Base-by-base conservation (phyloP, 2,797 vertebrate genomes). In the Rhinella marina region DNA sequence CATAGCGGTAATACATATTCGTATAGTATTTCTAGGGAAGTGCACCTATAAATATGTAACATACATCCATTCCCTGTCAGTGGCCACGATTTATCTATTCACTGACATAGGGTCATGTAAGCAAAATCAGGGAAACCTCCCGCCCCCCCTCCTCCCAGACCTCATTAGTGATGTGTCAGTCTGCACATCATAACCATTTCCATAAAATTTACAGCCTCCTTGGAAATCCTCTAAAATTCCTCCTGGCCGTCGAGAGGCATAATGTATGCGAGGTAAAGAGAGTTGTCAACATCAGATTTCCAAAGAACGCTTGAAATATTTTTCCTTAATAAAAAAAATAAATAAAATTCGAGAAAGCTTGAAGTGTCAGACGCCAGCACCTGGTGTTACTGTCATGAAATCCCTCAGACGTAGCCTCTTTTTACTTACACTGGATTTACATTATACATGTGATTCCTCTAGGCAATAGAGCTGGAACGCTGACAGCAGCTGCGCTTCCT, bases 391-490 rank as follows among this genome's bases (percentile, higher is more conserved):
- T 88, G 87, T 88, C 87, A 88, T 88, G 81, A 88, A 88, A 91
- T 90, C 90, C 91, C 90, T 85, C 91, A 93, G 92, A 92, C 90
- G 90, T 90, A 90, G 88, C 91, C 92, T 92, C 91, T 91, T 80
- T 80, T 66, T 90, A 72, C 81, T 64, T 72, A 91, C 89, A 89
- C 32, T 91, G 92, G 77, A 76, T 88, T 93, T 92, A 92, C 92
- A 93, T 93, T 91, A 91, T 93, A 91, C 90, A 92, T 93, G 92
- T 85, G 91, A 91, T 92, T 92, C 92, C 91, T 92, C 90, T 91
- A 92, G 91, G 92, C 90, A 77, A 91, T 92, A 92, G 92, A 92
- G 90, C 89, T 90, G 92, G 91, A 91, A 91, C 90, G 90, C 88
- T 91, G 92, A 92, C 41, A 91, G 92, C 93, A 93, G 92, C 92